phyloP scores from a whole-genome alignment of 1,140 invertebrate species.

The Hypothenemus hampei region DNA sequence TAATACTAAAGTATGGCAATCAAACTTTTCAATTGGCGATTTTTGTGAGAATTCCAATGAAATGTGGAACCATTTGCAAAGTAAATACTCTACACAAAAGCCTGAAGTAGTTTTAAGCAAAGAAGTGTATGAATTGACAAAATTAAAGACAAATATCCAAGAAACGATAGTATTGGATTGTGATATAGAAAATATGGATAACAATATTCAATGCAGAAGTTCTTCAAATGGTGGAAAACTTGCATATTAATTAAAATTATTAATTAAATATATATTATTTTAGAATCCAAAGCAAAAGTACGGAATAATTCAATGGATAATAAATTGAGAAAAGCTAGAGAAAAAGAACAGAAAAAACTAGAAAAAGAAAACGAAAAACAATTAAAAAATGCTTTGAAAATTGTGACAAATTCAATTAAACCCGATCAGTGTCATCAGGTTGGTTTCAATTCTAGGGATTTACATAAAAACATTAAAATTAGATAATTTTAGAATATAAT shows the following conservation, averaged over 20 bases:
- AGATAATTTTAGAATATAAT: conserved; percentile 45
- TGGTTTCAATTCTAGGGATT: conserved; percentile 12
- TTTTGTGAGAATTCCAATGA: conserved; percentile 16
- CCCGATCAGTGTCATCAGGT: conserved; percentile 55
- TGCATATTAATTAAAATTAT: too few relatives aligned
- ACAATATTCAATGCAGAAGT: too few relatives aligned
- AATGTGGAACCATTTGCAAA: too few relatives aligned
- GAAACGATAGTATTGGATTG: too few relatives aligned
- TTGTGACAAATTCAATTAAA: conserved; percentile 44
- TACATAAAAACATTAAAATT: conserved; percentile 2
- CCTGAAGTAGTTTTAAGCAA: conserved; percentile 4
- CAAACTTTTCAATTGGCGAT: conserved; percentile 8
- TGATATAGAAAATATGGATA: too few relatives aligned
- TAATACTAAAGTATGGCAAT: conserved; percentile 1
- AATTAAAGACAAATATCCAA: too few relatives aligned
- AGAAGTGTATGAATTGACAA: too few relatives aligned
- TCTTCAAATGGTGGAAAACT: too few relatives aligned
- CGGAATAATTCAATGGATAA: too few relatives aligned
- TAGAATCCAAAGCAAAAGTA: too few relatives aligned
- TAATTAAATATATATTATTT: too few relatives aligned
- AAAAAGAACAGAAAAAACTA: conserved; percentile 38
- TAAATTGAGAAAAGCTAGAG: conserved; percentile 15
- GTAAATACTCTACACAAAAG: too few relatives aligned
- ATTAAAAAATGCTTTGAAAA: conserved; percentile 37
- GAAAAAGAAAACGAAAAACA: conserved; percentile 42